These are phyloP conservation scores for Drosophila mercatorum DNA, from an alignment of 2,888 invertebrate genomes.

Conservation along the genomic window DNA sequence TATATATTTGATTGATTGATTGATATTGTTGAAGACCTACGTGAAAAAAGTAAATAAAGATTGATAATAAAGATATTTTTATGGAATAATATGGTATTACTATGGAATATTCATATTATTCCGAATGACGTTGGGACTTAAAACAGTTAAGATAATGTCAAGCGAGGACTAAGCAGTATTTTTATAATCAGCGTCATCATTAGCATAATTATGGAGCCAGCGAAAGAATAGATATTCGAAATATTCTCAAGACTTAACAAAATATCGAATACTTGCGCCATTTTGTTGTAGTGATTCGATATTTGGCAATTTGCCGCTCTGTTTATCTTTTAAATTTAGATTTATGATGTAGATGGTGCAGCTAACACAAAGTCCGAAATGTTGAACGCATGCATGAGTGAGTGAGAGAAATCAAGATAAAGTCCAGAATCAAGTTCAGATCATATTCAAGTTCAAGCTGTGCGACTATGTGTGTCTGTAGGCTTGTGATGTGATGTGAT, in stretches of 20 bases:
- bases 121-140: background rate
- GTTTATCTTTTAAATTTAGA: conserved; percentile 7
- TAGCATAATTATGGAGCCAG: background rate
- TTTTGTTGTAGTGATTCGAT: background rate
- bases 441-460: conserved; percentile 45
- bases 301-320: background rate
- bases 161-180: background rate
- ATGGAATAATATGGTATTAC: background rate
- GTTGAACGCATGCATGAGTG: conserved; percentile 35
- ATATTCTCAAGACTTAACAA: background rate
- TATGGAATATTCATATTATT: background rate
- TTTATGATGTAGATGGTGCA: conserved; percentile 21
- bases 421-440: conserved; percentile 40
- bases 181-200: background rate
- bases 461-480: background rate
- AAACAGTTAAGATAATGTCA: background rate
- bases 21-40: background rate
- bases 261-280: background rate
- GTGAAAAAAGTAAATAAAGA: background rate
- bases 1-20: background rate
- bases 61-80: background rate
- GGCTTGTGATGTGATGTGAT: conserved; percentile 6
- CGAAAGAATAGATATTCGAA: background rate
- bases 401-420: conserved; percentile 27
- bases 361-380: background rate